phyloP scores from a whole-genome alignment of 1,140 invertebrate genomes.

The Teleopsis dalmanni region DNA sequence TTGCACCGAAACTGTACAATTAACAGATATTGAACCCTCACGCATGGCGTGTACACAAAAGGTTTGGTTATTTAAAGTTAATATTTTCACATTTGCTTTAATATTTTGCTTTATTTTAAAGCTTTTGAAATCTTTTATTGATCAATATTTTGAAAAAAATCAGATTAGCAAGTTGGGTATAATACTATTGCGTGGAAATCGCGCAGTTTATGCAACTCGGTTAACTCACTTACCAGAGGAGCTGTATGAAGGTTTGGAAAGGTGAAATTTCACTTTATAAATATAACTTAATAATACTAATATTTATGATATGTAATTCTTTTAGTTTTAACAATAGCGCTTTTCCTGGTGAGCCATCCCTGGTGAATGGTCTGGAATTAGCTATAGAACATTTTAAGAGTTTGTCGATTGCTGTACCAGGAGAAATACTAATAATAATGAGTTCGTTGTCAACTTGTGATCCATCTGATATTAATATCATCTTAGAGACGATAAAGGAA shows the following conservation, averaged over 20 bases:
- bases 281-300: neutral
- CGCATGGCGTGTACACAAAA: slow-evolving; percentile 81
- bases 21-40: slow-evolving; percentile 93
- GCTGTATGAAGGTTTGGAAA: slow-evolving; percentile 61
- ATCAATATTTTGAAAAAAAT: slow-evolving; percentile 98
- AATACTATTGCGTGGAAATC: slow-evolving; percentile 85
- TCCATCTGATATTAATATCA: slow-evolving; percentile 83
- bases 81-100: neutral
- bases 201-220: slow-evolving; percentile 86
- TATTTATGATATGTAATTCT: slow-evolving; percentile 6
- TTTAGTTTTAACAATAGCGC: slow-evolving; percentile 51
- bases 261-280: slow-evolving; percentile 27
- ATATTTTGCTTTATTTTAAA: slow-evolving; percentile 47
- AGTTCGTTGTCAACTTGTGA: slow-evolving; percentile 95
- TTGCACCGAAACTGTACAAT: slow-evolving; percentile 86
- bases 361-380: slow-evolving; percentile 90
- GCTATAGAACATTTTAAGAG: slow-evolving; percentile 76
- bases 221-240: slow-evolving; percentile 78
- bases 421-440: slow-evolving; percentile 85
- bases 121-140: slow-evolving; percentile 87
- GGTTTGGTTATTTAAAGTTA: slow-evolving; percentile 46
- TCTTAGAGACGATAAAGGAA: slow-evolving; percentile 63
- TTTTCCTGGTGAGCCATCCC: slow-evolving; percentile 79
- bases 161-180: slow-evolving; percentile 95
- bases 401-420: slow-evolving; percentile 85